Evolutionary conservation across 2,888 invertebrate species (phyloP), one percentile per base, ranked within the genome.

Genomic region (Itoplectis maculator): DNA sequence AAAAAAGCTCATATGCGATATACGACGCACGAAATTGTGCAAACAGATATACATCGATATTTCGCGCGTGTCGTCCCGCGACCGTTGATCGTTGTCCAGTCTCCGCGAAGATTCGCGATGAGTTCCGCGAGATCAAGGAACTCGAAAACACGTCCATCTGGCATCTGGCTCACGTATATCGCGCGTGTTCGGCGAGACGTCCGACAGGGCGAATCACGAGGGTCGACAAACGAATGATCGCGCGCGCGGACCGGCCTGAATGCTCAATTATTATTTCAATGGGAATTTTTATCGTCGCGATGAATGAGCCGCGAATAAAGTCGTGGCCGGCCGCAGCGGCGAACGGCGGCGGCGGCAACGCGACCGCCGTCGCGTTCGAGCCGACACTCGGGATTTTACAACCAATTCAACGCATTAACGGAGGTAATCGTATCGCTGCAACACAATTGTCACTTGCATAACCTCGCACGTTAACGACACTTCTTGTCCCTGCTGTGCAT

Each of bases 261-360:
- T 75, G 74, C 78, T 85, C 84, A 83, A 81, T 85, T 83, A 83
- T 83, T 83, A 76, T 81, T 83, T 79, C 69, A 81, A 85, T 81
- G 81, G 74, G 68, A 63, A 66, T 84, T 82, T 80, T 80, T 79
- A 81, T 81, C 66, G 63, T 13, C 56, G 35, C 59, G 59, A 74
- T 69, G 68, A 77, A 81, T 51, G 77, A 79, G 77, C 61, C 20
- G 40, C 59, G 73, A 81, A 82, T 75, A 18, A 76, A 73, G 37
- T 49, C 75, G 29, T 49, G 42, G 13, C 59, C 72, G n/a, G 42
- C 61, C 72, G 73, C 68, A 61, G 54, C 59, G 40, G 9, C n/a
- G 29, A 66, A 70, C 66, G 47, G 35, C 20, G 29, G 20, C 20
- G 45, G 13, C 29, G 7, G 56, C 29, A 29, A 2, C n/a, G 61